phyloP scores from a whole-genome alignment of 1,140 invertebrate species.

The Ladona fulva region DNA sequence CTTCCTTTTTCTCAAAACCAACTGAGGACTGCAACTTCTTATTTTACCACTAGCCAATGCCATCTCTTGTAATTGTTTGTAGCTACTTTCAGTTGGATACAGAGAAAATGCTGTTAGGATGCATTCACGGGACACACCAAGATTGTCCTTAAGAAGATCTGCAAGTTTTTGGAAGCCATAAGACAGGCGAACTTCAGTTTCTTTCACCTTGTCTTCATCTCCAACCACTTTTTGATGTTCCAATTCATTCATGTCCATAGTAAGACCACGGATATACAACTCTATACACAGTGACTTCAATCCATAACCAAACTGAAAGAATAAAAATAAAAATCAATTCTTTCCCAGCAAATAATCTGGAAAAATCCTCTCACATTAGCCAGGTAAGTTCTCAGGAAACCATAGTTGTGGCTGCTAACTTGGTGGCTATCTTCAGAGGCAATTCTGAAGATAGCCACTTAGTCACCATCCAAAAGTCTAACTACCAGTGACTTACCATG shows the following conservation, averaged over 20 bases:
- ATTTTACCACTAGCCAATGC: conserved; percentile 43
- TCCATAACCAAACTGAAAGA: conserved; percentile 44
- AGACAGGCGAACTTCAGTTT: conserved; percentile 44
- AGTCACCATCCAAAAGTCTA: too few relatives aligned
- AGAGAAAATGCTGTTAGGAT: conserved; percentile 55
- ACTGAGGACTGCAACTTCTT: conserved; percentile 19
- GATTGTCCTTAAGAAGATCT: conserved; percentile 43
- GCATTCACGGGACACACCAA: conserved; percentile 49
- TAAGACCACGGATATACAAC: conserved; percentile 60
- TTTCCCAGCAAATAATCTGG: too few relatives aligned
- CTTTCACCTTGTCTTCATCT: conserved; percentile 33
- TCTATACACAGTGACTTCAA: conserved; percentile 59
- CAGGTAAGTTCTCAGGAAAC: too few relatives aligned
- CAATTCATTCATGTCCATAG: conserved; percentile 64
- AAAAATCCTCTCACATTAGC: too few relatives aligned
- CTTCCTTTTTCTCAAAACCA: neutral
- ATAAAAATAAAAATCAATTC: neutral
- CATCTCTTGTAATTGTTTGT: conserved; percentile 32
- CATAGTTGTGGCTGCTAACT: too few relatives aligned
- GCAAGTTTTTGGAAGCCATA: conserved; percentile 47
- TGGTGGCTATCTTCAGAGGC: too few relatives aligned
- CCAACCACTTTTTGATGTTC: conserved; percentile 49
- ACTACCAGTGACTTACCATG: too few relatives aligned
- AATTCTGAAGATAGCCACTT: too few relatives aligned
- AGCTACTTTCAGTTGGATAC: conserved; percentile 39